Percentiles rank a stretch among this genome's conserved stretches.
Evolutionary conservation across 2,888 invertebrate genomes (phyloP).

Genomic region (Drosophila crucigera): DNA sequence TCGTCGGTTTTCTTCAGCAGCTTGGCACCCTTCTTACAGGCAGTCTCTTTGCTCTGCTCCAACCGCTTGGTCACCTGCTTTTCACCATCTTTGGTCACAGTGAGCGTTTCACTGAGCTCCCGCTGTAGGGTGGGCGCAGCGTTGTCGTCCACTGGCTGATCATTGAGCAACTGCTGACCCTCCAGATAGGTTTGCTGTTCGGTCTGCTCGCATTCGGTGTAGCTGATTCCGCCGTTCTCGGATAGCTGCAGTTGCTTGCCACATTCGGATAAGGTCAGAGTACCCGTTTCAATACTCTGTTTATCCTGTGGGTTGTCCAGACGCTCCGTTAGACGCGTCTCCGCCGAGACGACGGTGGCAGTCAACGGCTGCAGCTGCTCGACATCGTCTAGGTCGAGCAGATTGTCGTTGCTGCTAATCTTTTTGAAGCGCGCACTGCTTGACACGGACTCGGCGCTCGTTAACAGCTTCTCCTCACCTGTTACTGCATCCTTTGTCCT

Average conservation of each 20-base stretch:
- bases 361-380: slow-evolving; percentile 82
- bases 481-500: slow-evolving; percentile 72
- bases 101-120: slow-evolving; percentile 74
- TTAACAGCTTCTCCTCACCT: slow-evolving; percentile 81
- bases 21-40: slow-evolving; percentile 77
- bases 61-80: slow-evolving; percentile 76
- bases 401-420: slow-evolving; percentile 78
- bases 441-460: slow-evolving; percentile 77
- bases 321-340: slow-evolving; percentile 83
- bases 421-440: slow-evolving; percentile 81
- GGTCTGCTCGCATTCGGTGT: slow-evolving; percentile 80
- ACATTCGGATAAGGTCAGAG: slow-evolving; percentile 85
- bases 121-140: slow-evolving; percentile 59
- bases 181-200: slow-evolving; percentile 79
- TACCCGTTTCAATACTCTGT: slow-evolving; percentile 85
- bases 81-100: slow-evolving; percentile 74
- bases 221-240: slow-evolving; percentile 65
- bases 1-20: slow-evolving; percentile 81
- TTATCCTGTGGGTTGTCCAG: slow-evolving; percentile 83
- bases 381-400: slow-evolving; percentile 74
- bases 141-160: slow-evolving; percentile 19
- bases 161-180: slow-evolving; percentile 47
- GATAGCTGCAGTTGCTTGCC: slow-evolving; percentile 81
- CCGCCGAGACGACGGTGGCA: slow-evolving; percentile 83
- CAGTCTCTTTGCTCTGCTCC: slow-evolving; percentile 67